A percentile compares a stretch with the other conserved stretches of the same genome.
phyloP scores from a whole-genome alignment of 2,888 invertebrate genomes.

The Agelastica alni region DNA sequence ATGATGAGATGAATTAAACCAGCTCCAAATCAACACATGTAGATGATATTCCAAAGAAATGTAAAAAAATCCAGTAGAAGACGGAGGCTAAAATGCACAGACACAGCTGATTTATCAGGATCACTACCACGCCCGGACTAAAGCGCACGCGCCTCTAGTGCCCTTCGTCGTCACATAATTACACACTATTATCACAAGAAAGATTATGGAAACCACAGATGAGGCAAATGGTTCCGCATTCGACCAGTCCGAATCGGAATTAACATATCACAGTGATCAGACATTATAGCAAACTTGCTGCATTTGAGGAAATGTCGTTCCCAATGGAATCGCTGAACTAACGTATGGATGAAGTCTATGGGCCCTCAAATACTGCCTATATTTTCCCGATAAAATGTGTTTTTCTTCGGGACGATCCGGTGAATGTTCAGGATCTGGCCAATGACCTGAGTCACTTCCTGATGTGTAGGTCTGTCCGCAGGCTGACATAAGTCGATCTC shows the following conservation, averaged over 20 bases:
- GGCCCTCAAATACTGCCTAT: slow-evolving; percentile 63
- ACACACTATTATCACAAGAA: slow-evolving; percentile 59
- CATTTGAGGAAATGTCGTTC: slow-evolving; percentile 61
- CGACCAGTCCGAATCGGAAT: slow-evolving; percentile 36
- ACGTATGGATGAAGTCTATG: slow-evolving; percentile 65
- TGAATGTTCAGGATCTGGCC: slow-evolving; percentile 54
- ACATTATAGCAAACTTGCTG: slow-evolving; percentile 67
- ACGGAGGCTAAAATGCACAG: slow-evolving; percentile 38
- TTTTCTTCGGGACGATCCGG: slow-evolving; percentile 55
- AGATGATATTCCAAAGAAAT: slow-evolving; percentile 5
- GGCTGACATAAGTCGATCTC: slow-evolving; percentile 56
- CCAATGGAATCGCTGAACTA: slow-evolving; percentile 56
- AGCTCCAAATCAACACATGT: slow-evolving; percentile 10
- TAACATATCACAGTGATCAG: slow-evolving; percentile 58
- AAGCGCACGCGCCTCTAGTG: slow-evolving; percentile 46
- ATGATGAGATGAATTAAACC: background rate
- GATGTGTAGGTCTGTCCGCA: slow-evolving; percentile 50
- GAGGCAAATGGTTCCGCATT: slow-evolving; percentile 40
- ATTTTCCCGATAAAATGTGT: slow-evolving; percentile 60
- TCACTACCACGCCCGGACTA: slow-evolving; percentile 55
- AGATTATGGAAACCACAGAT: slow-evolving; percentile 50
- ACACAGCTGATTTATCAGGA: slow-evolving; percentile 53
- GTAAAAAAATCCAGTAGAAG: slow-evolving; percentile 9
- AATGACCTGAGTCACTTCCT: slow-evolving; percentile 51
- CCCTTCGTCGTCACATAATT: slow-evolving; percentile 44